phyloP scores from a whole-genome alignment of 2,888 invertebrate species.

The Philereme vetulata region DNA sequence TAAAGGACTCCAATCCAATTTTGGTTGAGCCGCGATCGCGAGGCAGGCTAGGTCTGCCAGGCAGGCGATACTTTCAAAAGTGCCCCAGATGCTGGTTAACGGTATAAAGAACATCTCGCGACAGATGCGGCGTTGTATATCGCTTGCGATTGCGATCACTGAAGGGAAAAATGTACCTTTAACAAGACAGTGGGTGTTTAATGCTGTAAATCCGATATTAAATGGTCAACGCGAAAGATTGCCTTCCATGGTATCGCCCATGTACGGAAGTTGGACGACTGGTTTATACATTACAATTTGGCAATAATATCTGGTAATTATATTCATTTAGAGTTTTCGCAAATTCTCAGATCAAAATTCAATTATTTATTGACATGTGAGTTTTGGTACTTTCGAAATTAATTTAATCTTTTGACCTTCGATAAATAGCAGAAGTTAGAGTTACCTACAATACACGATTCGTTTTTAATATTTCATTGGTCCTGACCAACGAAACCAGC shows the following conservation, averaged over 20 bases:
- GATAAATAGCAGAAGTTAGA: neutral
- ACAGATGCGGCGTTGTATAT: slow-evolving; percentile 69
- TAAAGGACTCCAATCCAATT: slow-evolving; percentile 69
- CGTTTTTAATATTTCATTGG: slow-evolving; percentile 3
- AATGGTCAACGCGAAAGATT: slow-evolving; percentile 17
- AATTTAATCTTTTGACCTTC: neutral
- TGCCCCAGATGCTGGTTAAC: slow-evolving; percentile 81
- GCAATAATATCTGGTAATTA: slow-evolving; percentile 1
- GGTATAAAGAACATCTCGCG: slow-evolving; percentile 72
- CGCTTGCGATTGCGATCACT: slow-evolving; percentile 45
- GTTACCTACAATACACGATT: no score
- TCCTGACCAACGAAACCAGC: neutral
- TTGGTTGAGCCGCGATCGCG: slow-evolving; percentile 51
- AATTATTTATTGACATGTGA: no score
- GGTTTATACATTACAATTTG: slow-evolving; percentile 1
- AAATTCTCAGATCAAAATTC: neutral
- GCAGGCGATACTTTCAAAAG: slow-evolving; percentile 76
- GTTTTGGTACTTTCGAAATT: no score
- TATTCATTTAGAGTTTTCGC: slow-evolving; percentile 3
- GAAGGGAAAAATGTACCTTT: slow-evolving; percentile 38
- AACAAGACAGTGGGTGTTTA: slow-evolving; percentile 23
- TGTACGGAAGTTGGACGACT: slow-evolving; percentile 17
- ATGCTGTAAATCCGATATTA: slow-evolving; percentile 16
- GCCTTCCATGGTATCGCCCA: slow-evolving; percentile 15
- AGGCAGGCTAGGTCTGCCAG: slow-evolving; percentile 40